Evolutionary conservation across 2,113 vertebrate species (phyloP).

Genomic region (Tyrannus savana): DNA sequence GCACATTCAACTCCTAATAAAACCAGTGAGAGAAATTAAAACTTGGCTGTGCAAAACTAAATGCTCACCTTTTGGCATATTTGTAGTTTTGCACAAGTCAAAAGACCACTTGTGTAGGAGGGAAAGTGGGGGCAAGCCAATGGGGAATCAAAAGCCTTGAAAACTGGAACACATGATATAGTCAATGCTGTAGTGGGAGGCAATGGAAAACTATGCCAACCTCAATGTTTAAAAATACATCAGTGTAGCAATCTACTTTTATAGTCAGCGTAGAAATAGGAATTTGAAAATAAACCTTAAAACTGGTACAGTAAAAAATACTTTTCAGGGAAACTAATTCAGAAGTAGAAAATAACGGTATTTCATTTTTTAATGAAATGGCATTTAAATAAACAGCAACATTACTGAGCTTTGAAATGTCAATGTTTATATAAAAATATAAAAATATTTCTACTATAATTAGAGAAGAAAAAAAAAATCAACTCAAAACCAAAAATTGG

Average conservation of each 20-base stretch:
- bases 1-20: not conserved
- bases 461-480: not conserved
- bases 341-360: not conserved
- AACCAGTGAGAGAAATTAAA: not conserved
- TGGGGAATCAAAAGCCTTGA: not conserved
- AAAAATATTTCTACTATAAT: not conserved
- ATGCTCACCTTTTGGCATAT: not conserved
- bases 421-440: not conserved
- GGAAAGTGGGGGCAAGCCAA: not conserved
- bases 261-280: not conserved
- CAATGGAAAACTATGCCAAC: not conserved
- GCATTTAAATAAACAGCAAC: not conserved
- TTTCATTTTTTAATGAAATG: not conserved
- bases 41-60: not conserved
- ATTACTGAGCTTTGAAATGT: not conserved
- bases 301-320: not conserved
- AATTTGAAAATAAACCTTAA: constrained; percentile 16
- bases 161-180: not conserved
- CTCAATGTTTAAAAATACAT: not conserved
- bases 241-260: not conserved
- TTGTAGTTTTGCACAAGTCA: not conserved
- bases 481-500: not conserved
- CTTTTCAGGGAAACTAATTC: not conserved
- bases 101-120: not conserved
- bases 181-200: not conserved